phyloP scores from a whole-genome alignment of 2,888 invertebrate genomes.

The Parthenolecanium corni region DNA sequence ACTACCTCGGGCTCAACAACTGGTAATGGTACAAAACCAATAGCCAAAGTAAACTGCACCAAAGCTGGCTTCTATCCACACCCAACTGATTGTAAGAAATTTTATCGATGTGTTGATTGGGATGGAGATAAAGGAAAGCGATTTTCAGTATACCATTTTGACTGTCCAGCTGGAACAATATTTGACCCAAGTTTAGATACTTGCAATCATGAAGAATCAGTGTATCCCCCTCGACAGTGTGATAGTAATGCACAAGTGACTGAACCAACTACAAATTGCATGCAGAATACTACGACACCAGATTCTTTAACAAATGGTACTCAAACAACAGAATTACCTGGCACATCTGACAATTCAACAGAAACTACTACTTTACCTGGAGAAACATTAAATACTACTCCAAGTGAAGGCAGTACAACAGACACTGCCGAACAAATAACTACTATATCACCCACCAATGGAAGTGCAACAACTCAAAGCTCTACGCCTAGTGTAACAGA shows the following conservation, averaged over 20 bases:
- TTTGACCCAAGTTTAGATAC: slow-evolving; percentile 55
- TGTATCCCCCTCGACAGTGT: slow-evolving; percentile 45
- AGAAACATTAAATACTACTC: slow-evolving; percentile 4
- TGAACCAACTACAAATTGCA: slow-evolving; percentile 6
- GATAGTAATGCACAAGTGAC: slow-evolving; percentile 21
- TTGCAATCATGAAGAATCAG: slow-evolving; percentile 55
- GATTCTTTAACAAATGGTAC: slow-evolving; percentile 8
- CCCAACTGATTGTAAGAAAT: slow-evolving; percentile 56
- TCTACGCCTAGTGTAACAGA: slow-evolving; percentile 13
- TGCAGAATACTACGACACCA: slow-evolving; percentile 4
- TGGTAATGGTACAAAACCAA: slow-evolving; percentile 31
- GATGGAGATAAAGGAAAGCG: slow-evolving; percentile 43
- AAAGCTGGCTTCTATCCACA: slow-evolving; percentile 61
- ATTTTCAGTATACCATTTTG: slow-evolving; percentile 53
- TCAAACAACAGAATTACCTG: slow-evolving; percentile 29
- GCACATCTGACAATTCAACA: slow-evolving; percentile 32
- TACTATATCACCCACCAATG: not conserved
- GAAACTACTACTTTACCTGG: slow-evolving; percentile 17
- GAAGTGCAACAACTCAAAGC: not conserved
- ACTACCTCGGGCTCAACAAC: not conserved
- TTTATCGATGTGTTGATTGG: slow-evolving; percentile 64
- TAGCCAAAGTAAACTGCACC: slow-evolving; percentile 41
- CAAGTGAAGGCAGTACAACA: slow-evolving; percentile 33
- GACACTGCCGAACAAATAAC: slow-evolving; percentile 33
- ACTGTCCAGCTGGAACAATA: slow-evolving; percentile 57